phyloP scores from a whole-genome alignment of 2,888 invertebrate species.

The Folsomia candida region DNA sequence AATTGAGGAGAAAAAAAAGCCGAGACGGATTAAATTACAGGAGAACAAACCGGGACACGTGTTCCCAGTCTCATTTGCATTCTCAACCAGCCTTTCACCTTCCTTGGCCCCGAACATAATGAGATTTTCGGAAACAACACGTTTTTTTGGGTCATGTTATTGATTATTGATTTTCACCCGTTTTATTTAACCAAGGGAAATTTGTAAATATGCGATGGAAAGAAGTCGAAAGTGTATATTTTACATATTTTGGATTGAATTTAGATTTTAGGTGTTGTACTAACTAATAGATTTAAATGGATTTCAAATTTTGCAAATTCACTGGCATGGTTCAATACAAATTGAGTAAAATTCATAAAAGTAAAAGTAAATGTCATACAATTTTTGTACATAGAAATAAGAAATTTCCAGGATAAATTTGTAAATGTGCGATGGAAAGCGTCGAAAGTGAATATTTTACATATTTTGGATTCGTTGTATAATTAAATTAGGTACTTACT shows the following conservation, averaged over 20 bases:
- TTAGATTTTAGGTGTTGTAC: too few relatives aligned
- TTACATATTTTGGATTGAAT: too few relatives aligned
- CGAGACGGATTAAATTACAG: slow-evolving; percentile 3
- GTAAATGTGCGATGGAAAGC: background rate
- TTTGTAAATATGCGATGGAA: background rate
- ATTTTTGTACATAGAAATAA: background rate
- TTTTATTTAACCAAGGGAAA: background rate
- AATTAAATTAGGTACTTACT: too few relatives aligned
- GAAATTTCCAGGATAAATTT: background rate
- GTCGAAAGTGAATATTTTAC: background rate
- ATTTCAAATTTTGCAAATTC: too few relatives aligned
- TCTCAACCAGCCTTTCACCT: background rate
- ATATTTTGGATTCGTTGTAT: too few relatives aligned
- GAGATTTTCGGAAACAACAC: background rate
- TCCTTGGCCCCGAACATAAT: background rate
- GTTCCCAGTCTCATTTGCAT: slow-evolving; percentile 3
- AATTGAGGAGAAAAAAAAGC: background rate
- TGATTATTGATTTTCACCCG: background rate
- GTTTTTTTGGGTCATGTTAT: too few relatives aligned
- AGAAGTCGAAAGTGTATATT: background rate
- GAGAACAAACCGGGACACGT: background rate
- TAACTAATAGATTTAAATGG: too few relatives aligned
- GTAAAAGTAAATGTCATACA: too few relatives aligned
- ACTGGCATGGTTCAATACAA: too few relatives aligned
- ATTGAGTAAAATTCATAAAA: too few relatives aligned